phyloP scores from a whole-genome alignment of 2,797 vertebrate genomes.

The Harpagifer antarcticus region DNA sequence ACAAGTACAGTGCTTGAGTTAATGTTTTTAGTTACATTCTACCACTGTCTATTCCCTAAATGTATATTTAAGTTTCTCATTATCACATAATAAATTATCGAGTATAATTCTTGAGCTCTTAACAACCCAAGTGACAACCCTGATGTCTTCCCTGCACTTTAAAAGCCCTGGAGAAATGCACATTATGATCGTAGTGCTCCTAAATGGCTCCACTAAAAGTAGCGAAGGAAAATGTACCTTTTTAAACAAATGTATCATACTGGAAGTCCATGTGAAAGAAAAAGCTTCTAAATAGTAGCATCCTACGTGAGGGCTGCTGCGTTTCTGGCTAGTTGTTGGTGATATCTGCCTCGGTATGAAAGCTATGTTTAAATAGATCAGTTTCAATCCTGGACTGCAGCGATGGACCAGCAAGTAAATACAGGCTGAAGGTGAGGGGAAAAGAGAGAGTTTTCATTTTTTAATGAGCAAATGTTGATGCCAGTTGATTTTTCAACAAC shows the following conservation, averaged over 20 bases:
- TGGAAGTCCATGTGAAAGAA: slow-evolving; percentile 5
- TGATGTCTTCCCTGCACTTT: slow-evolving; percentile 24
- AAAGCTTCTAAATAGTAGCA: slow-evolving; percentile 10
- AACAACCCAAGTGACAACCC: slow-evolving; percentile 7
- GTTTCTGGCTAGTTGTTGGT: slow-evolving; percentile 4
- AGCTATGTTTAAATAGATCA: slow-evolving; percentile 19
- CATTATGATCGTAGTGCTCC: slow-evolving; percentile 33
- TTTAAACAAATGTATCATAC: slow-evolving; percentile 16
- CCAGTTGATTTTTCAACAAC: neutral
- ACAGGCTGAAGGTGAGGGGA: neutral
- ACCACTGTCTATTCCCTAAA: neutral
- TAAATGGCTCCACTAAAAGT: slow-evolving; percentile 35
- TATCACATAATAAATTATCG: neutral
- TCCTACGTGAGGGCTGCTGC: slow-evolving; percentile 8
- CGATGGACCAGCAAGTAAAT: slow-evolving; percentile 7
- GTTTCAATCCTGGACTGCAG: slow-evolving; percentile 8
- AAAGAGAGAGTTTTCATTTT: slow-evolving; percentile 12
- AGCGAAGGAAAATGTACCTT: slow-evolving; percentile 28
- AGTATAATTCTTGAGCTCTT: slow-evolving; percentile 10
- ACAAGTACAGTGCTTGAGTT: too few relatives aligned
- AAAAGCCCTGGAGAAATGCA: slow-evolving; percentile 22
- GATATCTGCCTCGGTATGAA: slow-evolving; percentile 7
- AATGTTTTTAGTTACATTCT: too few relatives aligned
- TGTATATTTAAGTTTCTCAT: neutral
- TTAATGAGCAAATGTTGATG: slow-evolving; percentile 25